Evolutionary conservation across 2,888 invertebrate genomes (phyloP).

Genomic region (Epinotia brunnichana): DNA sequence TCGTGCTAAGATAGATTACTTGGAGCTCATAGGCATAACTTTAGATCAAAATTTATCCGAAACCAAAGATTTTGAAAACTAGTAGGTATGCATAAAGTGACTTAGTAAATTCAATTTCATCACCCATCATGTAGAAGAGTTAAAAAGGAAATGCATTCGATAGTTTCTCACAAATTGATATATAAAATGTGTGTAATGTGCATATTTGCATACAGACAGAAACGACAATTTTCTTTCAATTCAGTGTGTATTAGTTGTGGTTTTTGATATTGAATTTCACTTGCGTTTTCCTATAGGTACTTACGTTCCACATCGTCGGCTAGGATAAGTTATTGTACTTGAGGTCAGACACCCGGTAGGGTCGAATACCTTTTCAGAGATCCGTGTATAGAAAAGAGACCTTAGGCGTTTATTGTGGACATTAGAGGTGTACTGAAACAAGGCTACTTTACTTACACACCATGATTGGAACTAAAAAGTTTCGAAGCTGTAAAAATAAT

Average conservation of each 20-base stretch:
- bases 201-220: constrained; percentile 41
- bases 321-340: constrained; percentile 40
- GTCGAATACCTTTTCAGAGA: constrained; percentile 5
- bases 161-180: too few species aligned
- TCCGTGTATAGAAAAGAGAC: constrained; percentile 6
- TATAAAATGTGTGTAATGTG: constrained; percentile 1
- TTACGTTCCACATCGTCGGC: constrained; percentile 39
- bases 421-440: background rate
- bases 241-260: constrained; percentile 43
- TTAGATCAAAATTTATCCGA: too few species aligned
- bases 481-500: too few species aligned
- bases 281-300: constrained; percentile 70
- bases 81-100: too few species aligned
- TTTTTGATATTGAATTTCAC: constrained; percentile 62
- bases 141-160: too few species aligned
- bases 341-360: constrained; percentile 37
- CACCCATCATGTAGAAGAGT: too few species aligned
- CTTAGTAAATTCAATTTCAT: too few species aligned
- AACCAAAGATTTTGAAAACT: too few species aligned
- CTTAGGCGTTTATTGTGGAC: background rate
- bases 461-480: too few species aligned
- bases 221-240: background rate
- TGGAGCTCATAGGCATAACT: too few species aligned
- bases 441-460: too few species aligned
- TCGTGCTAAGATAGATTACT: too few species aligned